These are phyloP conservation scores for Leptodactylus fallax DNA, from an alignment of 2,797 vertebrate genomes.

Conservation along the genomic window DNA sequence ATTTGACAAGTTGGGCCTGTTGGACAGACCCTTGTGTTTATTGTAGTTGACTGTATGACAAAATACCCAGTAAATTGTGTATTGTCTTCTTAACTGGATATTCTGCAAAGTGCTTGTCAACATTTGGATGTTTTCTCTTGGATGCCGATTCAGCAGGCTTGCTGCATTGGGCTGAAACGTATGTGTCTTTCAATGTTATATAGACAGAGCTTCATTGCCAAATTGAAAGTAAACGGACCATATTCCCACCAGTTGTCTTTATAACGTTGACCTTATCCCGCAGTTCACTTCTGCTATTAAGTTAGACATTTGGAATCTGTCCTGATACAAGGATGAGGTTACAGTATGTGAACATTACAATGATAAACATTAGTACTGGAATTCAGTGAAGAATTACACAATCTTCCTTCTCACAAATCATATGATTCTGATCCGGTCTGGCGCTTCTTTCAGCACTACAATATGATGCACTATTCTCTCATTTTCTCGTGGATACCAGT, in stretches of 20 bases:
- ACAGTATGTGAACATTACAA: slow-evolving; percentile 23
- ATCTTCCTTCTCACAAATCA: background rate
- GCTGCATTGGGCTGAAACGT: background rate
- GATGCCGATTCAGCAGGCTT: background rate
- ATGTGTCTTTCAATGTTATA: slow-evolving; percentile 5
- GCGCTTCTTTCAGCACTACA: too few relatives aligned
- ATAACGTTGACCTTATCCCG: slow-evolving; percentile 46
- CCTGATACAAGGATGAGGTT: slow-evolving; percentile 31
- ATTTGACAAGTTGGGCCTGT: background rate
- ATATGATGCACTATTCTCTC: too few relatives aligned
- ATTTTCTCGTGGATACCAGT: too few relatives aligned
- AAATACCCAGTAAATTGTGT: background rate
- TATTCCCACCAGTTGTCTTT: slow-evolving; percentile 42
- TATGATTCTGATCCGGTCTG: background rate
- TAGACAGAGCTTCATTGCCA: slow-evolving; percentile 13
- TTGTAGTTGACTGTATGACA: background rate
- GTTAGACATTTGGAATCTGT: slow-evolving; percentile 31
- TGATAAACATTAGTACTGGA: slow-evolving; percentile 24
- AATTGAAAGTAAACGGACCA: slow-evolving; percentile 42
- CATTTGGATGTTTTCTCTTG: slow-evolving; percentile 2
- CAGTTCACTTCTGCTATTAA: slow-evolving; percentile 51
- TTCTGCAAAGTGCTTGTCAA: background rate
- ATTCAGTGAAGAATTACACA: slow-evolving; percentile 3
- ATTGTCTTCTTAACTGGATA: background rate
- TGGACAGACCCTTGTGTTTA: background rate